phyloP scores from a whole-genome alignment of 2,113 vertebrate genomes.

The Sterna hirundo region DNA sequence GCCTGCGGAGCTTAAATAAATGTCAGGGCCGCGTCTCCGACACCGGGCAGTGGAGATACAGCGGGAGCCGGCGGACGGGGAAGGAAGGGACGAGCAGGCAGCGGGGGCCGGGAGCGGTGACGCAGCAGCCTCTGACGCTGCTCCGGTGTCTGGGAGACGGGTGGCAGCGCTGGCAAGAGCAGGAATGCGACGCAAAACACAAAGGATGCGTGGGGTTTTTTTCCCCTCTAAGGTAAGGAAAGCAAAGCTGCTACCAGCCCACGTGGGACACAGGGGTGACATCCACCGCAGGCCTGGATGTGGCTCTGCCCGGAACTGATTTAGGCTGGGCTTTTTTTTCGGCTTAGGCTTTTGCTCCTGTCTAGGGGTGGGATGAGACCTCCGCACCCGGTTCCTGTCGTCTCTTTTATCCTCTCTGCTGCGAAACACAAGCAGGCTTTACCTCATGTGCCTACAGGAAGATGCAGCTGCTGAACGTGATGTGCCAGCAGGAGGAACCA shows the following conservation, averaged over 20 bases:
- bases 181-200: background rate
- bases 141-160: background rate
- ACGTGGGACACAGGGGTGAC: background rate
- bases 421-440: background rate
- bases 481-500: background rate
- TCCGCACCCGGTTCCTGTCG: background rate
- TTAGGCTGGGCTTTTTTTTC: background rate
- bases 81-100: background rate
- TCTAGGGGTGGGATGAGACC: background rate
- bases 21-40: fast-evolving
- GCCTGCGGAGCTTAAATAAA: background rate
- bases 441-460: background rate
- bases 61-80: background rate
- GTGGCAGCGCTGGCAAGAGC: background rate
- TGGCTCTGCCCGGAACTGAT: background rate
- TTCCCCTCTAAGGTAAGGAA: conserved; percentile 3
- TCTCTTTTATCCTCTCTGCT: background rate
- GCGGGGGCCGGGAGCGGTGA: background rate
- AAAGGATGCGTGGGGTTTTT: background rate
- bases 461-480: background rate
- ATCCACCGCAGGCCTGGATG: background rate
- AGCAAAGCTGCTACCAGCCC: background rate
- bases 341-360: background rate
- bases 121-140: conserved; percentile 29
- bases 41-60: background rate